Percentiles rank a stretch among this genome's conserved stretches.
Evolutionary conservation across 2,888 invertebrate genomes (phyloP).

Genomic region (Diplolepis rosae): DNA sequence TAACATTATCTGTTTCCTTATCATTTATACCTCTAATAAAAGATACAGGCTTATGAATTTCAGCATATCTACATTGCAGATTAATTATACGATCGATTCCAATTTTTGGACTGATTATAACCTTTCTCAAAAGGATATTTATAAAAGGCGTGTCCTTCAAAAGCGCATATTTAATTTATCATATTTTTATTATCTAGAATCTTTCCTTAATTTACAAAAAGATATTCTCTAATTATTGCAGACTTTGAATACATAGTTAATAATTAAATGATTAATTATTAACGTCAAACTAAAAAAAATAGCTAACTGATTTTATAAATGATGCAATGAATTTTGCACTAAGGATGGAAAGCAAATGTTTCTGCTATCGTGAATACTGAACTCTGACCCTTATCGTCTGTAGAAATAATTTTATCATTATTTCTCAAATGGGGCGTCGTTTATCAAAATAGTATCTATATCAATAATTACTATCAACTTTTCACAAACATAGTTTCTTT

Average conservation of each 20-base stretch:
- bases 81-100: too few species aligned
- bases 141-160: background rate
- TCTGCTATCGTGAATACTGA: constrained; percentile 4
- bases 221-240: background rate
- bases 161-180: background rate
- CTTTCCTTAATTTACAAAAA: background rate
- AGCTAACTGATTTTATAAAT: background rate
- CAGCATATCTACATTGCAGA: background rate
- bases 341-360: background rate
- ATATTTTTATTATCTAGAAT: background rate
- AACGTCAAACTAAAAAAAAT: background rate
- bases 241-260: background rate
- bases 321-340: background rate
- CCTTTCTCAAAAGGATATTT: background rate
- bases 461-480: constrained; percentile 14
- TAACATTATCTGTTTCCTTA: background rate
- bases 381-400: constrained; percentile 18
- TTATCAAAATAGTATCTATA: background rate
- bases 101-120: background rate
- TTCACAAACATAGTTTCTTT: constrained; percentile 7
- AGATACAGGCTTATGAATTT: background rate
- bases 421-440: background rate
- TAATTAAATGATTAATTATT: background rate
- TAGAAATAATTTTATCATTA: constrained; percentile 11
- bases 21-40: background rate